A percentile compares a stretch with the other conserved stretches of the same genome.
These are phyloP conservation scores for Oncorhynchus masou DNA, from an alignment of 2,113 vertebrate genomes.

Conservation along the genomic window DNA sequence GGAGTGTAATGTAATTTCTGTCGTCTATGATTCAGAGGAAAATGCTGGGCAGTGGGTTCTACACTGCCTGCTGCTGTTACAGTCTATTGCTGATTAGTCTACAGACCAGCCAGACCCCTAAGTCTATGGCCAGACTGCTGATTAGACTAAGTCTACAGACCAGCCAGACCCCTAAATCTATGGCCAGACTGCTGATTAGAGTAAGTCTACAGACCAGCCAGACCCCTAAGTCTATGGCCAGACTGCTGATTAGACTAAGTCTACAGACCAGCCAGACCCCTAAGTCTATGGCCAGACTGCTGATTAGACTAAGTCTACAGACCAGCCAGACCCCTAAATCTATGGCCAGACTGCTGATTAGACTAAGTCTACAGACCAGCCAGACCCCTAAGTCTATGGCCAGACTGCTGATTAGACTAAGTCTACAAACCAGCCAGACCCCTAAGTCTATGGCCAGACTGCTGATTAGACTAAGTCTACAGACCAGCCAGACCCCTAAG, in stretches of 20 bases:
- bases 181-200: no score
- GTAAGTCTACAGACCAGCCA: neutral
- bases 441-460: no score
- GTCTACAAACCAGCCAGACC: neutral
- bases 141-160: no score
- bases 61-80: neutral
- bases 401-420: neutral
- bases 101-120: neutral
- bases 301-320: neutral
- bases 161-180: neutral
- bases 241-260: conserved; percentile 1
- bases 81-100: neutral
- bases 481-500: no score
- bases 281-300: neutral
- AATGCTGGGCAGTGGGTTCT: neutral
- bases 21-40: neutral
- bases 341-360: neutral
- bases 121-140: no score
- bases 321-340: neutral
- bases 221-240: neutral
- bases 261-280: neutral
- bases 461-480: no score
- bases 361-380: no score
- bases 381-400: no score
- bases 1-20: neutral